Evolutionary conservation across 1,140 invertebrate species (phyloP).

Genomic region (Planococcus citri): DNA sequence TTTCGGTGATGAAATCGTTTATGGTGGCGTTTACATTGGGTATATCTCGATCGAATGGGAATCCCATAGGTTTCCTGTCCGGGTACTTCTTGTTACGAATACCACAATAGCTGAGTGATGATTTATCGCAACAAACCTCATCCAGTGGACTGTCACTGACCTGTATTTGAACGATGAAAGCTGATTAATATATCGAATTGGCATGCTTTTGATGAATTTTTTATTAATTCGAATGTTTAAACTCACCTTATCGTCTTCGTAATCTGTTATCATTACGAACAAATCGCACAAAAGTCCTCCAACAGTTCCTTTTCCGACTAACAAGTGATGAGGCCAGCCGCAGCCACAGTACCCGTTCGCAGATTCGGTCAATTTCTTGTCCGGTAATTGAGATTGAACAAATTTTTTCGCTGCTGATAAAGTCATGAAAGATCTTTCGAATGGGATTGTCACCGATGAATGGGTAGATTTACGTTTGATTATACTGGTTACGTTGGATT

Average conservation of each 20-base stretch:
- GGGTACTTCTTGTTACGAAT: constrained; percentile 58
- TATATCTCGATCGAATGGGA: constrained; percentile 53
- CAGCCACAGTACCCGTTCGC: constrained; percentile 61
- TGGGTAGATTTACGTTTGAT: constrained; percentile 41
- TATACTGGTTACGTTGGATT: constrained; percentile 40
- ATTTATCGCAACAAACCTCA: not conserved
- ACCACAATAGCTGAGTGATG: constrained; percentile 51
- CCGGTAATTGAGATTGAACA: constrained; percentile 33
- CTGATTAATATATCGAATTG: too few relatives aligned
- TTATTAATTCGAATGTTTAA: too few relatives aligned
- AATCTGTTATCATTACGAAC: constrained; percentile 71
- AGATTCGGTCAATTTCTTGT: constrained; percentile 30
- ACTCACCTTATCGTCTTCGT: constrained; percentile 49
- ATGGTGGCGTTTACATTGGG: not conserved
- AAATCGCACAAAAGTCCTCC: constrained; percentile 54
- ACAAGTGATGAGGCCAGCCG: constrained; percentile 76
- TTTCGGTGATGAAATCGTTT: not conserved
- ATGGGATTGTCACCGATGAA: constrained; percentile 48
- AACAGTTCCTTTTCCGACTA: constrained; percentile 56
- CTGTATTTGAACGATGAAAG: too few relatives aligned
- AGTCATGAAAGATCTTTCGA: constrained; percentile 46
- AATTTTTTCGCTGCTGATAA: constrained; percentile 34
- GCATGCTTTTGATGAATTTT: too few relatives aligned
- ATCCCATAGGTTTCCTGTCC: constrained; percentile 59
- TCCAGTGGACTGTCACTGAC: not conserved